Conservation (phyloP, 2,113 vertebrate species). For the Upupa epops region DNA sequence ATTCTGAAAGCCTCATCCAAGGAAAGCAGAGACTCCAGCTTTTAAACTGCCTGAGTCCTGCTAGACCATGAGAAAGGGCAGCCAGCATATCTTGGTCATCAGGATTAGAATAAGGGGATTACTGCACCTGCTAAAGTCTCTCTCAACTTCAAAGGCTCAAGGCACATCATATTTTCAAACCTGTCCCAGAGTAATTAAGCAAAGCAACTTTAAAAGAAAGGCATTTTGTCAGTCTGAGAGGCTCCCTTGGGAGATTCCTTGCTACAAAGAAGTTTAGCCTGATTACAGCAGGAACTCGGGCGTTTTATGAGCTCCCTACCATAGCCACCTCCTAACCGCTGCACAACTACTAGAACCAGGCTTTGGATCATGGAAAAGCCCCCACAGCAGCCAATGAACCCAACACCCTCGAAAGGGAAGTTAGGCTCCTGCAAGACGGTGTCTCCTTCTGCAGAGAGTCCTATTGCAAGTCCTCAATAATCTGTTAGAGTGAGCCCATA, state of each 20-base stretch:
- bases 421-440: not conserved
- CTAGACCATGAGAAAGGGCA: not conserved
- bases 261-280: not conserved
- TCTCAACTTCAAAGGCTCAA: slow-evolving; percentile 53
- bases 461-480: not conserved
- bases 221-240: slow-evolving; percentile 15
- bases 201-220: slow-evolving; percentile 28
- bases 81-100: not conserved
- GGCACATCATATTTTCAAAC: not conserved
- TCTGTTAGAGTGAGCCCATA: too few species aligned
- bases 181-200: slow-evolving; percentile 30
- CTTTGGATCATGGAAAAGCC: not conserved
- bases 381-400: accelerated
- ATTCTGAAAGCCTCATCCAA: not conserved
- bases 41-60: not conserved
- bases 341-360: not conserved
- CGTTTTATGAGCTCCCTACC: not conserved
- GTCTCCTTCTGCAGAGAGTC: not conserved
- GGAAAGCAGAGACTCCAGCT: not conserved
- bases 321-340: accelerated
- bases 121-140: slow-evolving; percentile 15
- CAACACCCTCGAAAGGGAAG: not conserved
- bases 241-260: not conserved
- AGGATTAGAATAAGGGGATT: slow-evolving; percentile 62
- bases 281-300: not conserved